phyloP scores from a whole-genome alignment of 2,113 vertebrate species.

The Paradoxurus hermaphroditus region DNA sequence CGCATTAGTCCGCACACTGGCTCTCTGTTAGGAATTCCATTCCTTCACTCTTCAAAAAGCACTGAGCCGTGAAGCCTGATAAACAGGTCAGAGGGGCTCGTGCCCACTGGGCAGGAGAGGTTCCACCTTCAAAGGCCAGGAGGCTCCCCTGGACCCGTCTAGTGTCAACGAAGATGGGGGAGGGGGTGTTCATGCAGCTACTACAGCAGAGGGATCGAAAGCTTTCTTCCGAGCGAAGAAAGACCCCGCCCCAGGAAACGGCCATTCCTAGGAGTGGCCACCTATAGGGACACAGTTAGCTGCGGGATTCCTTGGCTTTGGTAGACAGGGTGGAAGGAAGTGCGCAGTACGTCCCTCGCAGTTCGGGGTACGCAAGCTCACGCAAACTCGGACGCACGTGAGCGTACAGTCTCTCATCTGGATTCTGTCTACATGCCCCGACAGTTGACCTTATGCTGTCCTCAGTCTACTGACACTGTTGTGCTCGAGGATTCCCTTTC shows the following conservation, averaged over 20 bases:
- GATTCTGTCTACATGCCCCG: rapidly evolving
- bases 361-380: rapidly evolving
- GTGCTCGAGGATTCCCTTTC: not conserved
- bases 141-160: not conserved
- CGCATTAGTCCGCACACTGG: rapidly evolving
- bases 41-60: not conserved
- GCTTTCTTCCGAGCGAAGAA: too few relatives aligned
- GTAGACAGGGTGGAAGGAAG: not conserved
- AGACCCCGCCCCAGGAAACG: not conserved
- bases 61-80: too few relatives aligned
- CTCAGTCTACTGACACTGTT: rapidly evolving
- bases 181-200: too few relatives aligned
- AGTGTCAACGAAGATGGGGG: not conserved
- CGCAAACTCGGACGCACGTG: rapidly evolving
- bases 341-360: rapidly evolving
- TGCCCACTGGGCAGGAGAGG: rapidly evolving
- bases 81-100: too few relatives aligned
- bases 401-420: rapidly evolving
- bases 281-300: too few relatives aligned
- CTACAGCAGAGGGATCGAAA: rapidly evolving
- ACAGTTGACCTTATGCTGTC: rapidly evolving
- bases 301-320: rapidly evolving
- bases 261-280: not conserved
- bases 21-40: not conserved
- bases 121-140: rapidly evolving